Base-by-base conservation (phyloP, 2,113 vertebrate species). In the Cephalopholis sonnerati region DNA sequence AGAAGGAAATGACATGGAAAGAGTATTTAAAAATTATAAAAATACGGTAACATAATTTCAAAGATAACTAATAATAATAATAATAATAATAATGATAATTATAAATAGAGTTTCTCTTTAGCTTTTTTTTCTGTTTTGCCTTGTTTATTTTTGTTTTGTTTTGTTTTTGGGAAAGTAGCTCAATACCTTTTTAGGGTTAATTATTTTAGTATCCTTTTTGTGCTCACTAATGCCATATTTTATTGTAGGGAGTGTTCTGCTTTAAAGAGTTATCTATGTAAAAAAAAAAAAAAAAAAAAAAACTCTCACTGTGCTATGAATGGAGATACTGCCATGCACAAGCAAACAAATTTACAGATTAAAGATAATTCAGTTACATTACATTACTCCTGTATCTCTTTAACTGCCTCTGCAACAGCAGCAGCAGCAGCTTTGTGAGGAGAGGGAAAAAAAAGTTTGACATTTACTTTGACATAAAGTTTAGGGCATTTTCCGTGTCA, bases 391-490 rank as follows among this genome's bases (percentile, higher is more conserved):
- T 16, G 20, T 20, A 15, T 48, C 39, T 46, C n/a, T 57, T 12
- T 16, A 55, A 24, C 12, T 4, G 4, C 17, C 3, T 68, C 39
- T 13, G 54, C 0, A n/a, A 32, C 1, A 5, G 63, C 0, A n/a
- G 54, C 59, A n/a, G 57, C 70, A 9, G 73, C 73, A 51, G 59
- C 36, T 20, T 51, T 0, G 51, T 0, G 29, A 25, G 10, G 71
- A 65, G 18, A 48, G 11, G 7, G n/a, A n/a, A 78, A 25, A 55
- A 63, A 61, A 66, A 77, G 44, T 70, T 50, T 74, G 81, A 18
- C 81, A 57, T 67, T 61, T 66, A 71, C 50, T 70, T 58, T 67
- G 78, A 82, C 62, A 57, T 24, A n/a, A 66, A 39, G 73, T 83
- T 80, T 29, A 46, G 75, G 58, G 17, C 63, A 57, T 83, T 82